Evolutionary conservation across 2,888 invertebrate genomes (phyloP).

Genomic region (Drosophila neonasuta): DNA sequence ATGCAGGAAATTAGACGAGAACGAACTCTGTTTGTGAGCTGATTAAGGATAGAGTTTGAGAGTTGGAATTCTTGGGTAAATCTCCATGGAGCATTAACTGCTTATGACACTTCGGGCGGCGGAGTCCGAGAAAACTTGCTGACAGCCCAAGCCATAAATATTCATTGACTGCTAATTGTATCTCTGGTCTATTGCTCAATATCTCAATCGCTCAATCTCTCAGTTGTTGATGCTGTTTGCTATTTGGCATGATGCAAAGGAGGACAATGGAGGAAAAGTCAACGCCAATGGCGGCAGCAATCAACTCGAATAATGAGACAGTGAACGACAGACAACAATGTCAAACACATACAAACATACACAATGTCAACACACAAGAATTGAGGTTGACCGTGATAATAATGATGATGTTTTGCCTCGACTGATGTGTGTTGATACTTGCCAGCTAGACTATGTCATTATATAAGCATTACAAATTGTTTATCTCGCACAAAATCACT

Average conservation of each 20-base stretch:
- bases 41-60: not conserved
- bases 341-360: slow-evolving; percentile 4
- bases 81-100: slow-evolving; percentile 14
- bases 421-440: slow-evolving; percentile 12
- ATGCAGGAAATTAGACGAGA: not conserved
- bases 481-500: slow-evolving; percentile 35
- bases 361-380: slow-evolving; percentile 21
- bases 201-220: slow-evolving; percentile 10
- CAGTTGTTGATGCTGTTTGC: slow-evolving; percentile 21
- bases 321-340: slow-evolving; percentile 17
- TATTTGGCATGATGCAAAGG: slow-evolving; percentile 7
- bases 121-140: not conserved
- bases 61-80: slow-evolving; percentile 1
- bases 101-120: slow-evolving; percentile 29
- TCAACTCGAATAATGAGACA: slow-evolving; percentile 55
- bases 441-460: slow-evolving; percentile 48
- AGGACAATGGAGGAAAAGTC: slow-evolving; percentile 19
- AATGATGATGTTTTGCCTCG: slow-evolving; percentile 39
- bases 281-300: slow-evolving; percentile 55
- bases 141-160: slow-evolving; percentile 55
- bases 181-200: slow-evolving; percentile 15
- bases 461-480: slow-evolving; percentile 59
- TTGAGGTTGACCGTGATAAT: slow-evolving; percentile 35
- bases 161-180: slow-evolving; percentile 67
- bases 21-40: not conserved